Base-by-base conservation (phyloP, 37 sponge, comb jelly and placozoan genomes). In the Spongilla lacustris region DNA sequence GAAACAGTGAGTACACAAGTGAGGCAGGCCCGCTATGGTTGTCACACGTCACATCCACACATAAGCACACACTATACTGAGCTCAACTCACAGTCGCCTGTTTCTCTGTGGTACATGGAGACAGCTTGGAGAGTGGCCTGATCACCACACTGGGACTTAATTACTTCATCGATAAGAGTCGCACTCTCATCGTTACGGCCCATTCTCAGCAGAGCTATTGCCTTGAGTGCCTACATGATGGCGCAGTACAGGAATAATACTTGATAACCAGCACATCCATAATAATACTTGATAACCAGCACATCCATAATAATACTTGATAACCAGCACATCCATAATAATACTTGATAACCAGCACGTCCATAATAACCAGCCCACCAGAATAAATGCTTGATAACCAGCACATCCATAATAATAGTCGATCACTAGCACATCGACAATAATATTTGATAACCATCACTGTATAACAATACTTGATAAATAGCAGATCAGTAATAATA, bases 51-150 rank as follows among this genome's bases (percentile, higher is more conserved):
- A 58, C 58, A 58, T 17, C 4, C 58, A 58, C 14, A 13, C 31
- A 72, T 13, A 25, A 5, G 19, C 34, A 76, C 36, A 76, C 76
- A 36, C 76, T 36, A 25, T 22, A 8, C 14, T 0, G 14, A 6
- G 8, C 17, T 23, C 12, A 17, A 86, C 88, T 89, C 69, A 98
- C 95, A 84, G 12, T 95, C 91, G 79, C 87, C 81, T 0, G 87
- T 89, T 69, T 98, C 99, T 66, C 90, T 88, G 85, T 86, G 96
- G 83, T 89, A 98, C 84, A 89, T 75, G 33, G 93, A 86, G 89
- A 94, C 83, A 26, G 99, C 97, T 34, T 98, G 96, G 0, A 98
- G 90, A 0, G 97, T 94, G 24, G 95, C 89, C 48, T 91, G 93
- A 73, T 98, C 96, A 17, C 86, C 78, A 0, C 95, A 95, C 14